Percentiles rank a stretch among this genome's conserved stretches.
These are phyloP conservation scores for Uromys caudimaculatus DNA, from an alignment of 2,797 vertebrate species.

Conservation along the genomic window DNA sequence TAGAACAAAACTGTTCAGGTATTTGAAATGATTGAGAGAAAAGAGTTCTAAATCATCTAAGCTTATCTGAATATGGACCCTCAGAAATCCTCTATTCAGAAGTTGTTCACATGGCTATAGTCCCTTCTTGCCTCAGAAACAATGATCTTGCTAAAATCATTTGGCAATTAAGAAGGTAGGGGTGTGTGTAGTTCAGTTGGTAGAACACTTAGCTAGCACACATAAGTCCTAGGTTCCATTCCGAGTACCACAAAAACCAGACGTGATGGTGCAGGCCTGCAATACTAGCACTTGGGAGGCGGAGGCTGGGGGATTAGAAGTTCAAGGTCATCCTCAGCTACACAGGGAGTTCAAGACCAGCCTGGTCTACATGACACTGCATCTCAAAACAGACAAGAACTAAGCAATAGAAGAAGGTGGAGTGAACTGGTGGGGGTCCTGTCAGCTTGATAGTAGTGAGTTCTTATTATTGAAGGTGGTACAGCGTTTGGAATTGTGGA, in stretches of 20 bases:
- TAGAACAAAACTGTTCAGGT: not conserved
- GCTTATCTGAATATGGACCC: not conserved
- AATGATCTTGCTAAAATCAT: not conserved
- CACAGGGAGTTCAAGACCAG: not conserved
- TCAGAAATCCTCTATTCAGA: not conserved
- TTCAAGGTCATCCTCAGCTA: not conserved
- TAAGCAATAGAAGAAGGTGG: not conserved
- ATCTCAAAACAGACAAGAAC: not conserved
- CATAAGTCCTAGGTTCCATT: not conserved
- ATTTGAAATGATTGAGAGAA: not conserved
- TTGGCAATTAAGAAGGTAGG: not conserved
- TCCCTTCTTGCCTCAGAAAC: not conserved
- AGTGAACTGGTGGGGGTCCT: rapidly evolving
- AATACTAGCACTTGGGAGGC: not conserved
- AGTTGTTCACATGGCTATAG: not conserved
- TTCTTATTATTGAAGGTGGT: not conserved
- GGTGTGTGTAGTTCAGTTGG: not conserved
- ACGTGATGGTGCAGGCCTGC: not conserved
- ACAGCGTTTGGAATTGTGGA: not conserved
- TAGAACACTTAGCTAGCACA: not conserved
- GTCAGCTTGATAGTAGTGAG: not conserved
- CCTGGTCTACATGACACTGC: too few relatives aligned
- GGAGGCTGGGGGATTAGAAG: not conserved
- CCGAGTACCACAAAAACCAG: not conserved
- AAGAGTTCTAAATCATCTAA: not conserved